Evolutionary conservation across 2,888 invertebrate genomes (phyloP).

Genomic region (Metopia argyrocephala): DNA sequence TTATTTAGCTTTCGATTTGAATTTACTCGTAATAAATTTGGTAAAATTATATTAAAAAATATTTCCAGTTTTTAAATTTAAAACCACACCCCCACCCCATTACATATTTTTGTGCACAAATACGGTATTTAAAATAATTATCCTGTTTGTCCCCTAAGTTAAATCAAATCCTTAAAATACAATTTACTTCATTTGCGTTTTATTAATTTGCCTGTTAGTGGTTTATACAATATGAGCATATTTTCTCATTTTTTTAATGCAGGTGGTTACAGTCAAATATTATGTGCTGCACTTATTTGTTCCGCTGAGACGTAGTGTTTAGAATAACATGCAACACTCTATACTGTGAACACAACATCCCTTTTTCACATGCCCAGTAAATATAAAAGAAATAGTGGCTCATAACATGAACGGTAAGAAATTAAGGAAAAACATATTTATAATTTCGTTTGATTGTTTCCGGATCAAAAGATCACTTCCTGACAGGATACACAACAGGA

Average conservation of each 20-base stretch:
- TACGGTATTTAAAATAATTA: not conserved
- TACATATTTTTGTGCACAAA: no score
- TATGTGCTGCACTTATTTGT: conserved; percentile 45
- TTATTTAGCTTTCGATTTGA: no score
- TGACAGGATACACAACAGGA: conserved; percentile 73
- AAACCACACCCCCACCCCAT: no score
- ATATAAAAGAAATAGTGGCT: not conserved
- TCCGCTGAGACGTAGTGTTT: conserved; percentile 43
- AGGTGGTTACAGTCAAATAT: conserved; percentile 71
- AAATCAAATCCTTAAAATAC: conserved; percentile 11
- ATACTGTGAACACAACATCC: conserved; percentile 67
- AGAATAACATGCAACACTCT: conserved; percentile 63
- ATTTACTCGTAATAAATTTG: no score
- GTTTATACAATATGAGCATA: conserved; percentile 22
- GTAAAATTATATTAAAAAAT: no score
- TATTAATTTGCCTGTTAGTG: not conserved
- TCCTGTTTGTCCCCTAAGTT: conserved; percentile 14
- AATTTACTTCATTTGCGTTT: conserved; percentile 29
- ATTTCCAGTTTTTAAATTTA: no score
- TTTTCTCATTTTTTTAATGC: conserved; percentile 56
- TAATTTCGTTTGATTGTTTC: conserved; percentile 75
- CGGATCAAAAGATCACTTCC: conserved; percentile 78
- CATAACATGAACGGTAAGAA: conserved; percentile 27
- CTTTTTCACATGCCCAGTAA: conserved; percentile 15
- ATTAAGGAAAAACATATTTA: conserved; percentile 57